phyloP scores from a whole-genome alignment of 2,888 invertebrate species.

The Mythimna albipuncta region DNA sequence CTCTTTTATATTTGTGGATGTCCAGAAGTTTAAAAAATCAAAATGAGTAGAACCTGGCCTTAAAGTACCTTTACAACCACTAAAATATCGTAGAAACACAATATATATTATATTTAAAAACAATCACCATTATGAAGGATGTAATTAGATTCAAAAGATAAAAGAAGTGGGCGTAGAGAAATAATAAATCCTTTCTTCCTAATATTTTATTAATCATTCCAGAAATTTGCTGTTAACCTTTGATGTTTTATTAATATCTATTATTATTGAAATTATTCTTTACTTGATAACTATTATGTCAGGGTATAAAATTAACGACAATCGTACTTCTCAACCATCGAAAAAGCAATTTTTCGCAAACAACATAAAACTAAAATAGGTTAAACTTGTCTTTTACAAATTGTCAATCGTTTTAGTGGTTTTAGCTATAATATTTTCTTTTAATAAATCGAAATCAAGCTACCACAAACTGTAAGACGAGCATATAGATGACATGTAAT shows the following conservation, averaged over 20 bases:
- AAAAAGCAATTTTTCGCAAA: not conserved
- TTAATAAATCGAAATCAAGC: too few species aligned
- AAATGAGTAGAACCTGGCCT: too few species aligned
- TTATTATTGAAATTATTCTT: too few species aligned
- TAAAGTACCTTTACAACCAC: too few species aligned
- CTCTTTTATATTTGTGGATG: too few species aligned
- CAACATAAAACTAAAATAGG: not conserved
- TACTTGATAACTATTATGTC: not conserved
- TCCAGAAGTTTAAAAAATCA: too few species aligned
- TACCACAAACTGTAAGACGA: too few species aligned
- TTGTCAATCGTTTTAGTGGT: too few species aligned
- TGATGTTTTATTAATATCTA: conserved; percentile 1
- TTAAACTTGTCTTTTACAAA: too few species aligned
- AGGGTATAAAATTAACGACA: not conserved
- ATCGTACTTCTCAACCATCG: not conserved
- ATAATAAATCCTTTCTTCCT: not conserved
- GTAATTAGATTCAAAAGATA: not conserved
- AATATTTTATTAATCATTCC: not conserved
- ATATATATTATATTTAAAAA: not conserved
- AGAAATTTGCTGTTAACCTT: not conserved
- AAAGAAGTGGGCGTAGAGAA: not conserved
- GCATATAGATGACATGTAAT: too few species aligned
- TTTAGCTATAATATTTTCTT: too few species aligned
- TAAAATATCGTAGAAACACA: not conserved
- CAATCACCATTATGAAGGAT: not conserved